Base-by-base conservation (phyloP, 1,140 invertebrate genomes). In the Oryzaephilus surinamensis region DNA sequence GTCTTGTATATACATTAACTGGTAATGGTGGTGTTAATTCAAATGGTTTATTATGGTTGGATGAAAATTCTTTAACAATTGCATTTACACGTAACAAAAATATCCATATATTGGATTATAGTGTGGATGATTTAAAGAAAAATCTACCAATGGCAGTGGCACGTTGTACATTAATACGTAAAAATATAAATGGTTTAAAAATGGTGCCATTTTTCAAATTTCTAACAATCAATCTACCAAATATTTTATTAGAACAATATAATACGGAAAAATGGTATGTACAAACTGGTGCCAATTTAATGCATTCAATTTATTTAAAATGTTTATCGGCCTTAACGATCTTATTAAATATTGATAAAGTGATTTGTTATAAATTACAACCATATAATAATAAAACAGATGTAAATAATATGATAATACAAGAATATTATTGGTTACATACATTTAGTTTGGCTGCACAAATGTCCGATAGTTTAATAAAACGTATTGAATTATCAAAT, bases 341-440 rank as follows among this genome's bases (percentile, higher is more conserved):
- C 1, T 63, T 70, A 27, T 57, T 81, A 10, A 57, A 66, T 11
- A 46, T 79, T 18, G 73, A 78, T 47, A 59, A 65, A 20, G 61
- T 72, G 3, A 52, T 79, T 3, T 75, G 70, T 50, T 68, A 68
- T 43, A 54, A 61, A n/a, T 47, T 64, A 12, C 31, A 42, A 16
- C 65, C 72, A 3, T 59, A 63, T n/a, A 69, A 69, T 47, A 36
- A 58, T 33, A 49, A 54, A 29, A 45, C 49, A 37, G 46, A 57
- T 36, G 8, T 8, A n/a, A n/a, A n/a, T n/a, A 43, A 43, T 16
- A 52, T 52, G 20, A 36, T 55, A 13, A 61, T 68, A 33, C 52
- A 62, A 18, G 72, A 76, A 21, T 76, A 70, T 69, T 65, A 71
- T 30, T 80, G 76, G 76, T 56, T 80, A 14, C 60, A 73, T 28